These are phyloP conservation scores for Formica exsecta DNA, from an alignment of 1,140 invertebrate genomes.

Conservation along the genomic window DNA sequence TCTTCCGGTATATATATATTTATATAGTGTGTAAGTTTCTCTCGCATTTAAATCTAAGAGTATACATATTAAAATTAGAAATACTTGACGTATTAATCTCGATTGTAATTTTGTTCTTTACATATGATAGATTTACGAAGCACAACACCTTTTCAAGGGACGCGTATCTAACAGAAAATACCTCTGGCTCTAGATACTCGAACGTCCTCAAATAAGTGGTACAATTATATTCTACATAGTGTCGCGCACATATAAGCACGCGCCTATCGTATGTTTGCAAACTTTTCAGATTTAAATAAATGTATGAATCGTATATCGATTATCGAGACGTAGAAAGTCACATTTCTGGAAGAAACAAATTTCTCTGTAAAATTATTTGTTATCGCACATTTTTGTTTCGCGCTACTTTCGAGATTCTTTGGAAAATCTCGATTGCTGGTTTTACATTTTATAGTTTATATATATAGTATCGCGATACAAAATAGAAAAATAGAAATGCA, in stretches of 20 bases:
- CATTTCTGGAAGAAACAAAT: background rate
- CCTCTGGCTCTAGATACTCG: background rate
- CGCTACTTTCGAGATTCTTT: background rate
- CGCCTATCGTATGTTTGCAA: background rate
- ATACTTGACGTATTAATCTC: slow-evolving; percentile 42
- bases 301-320: slow-evolving; percentile 18
- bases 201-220: slow-evolving; percentile 69
- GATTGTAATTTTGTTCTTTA: slow-evolving; percentile 65
- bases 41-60: slow-evolving; percentile 1
- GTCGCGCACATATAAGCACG: background rate
- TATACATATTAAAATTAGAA: slow-evolving; percentile 31
- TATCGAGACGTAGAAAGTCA: background rate
- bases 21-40: slow-evolving; percentile 29
- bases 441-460: background rate
- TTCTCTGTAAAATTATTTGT: slow-evolving; percentile 8
- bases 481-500: background rate
- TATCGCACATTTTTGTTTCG: background rate
- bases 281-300: slow-evolving; percentile 46
- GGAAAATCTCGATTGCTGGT: background rate
- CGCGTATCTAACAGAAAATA: background rate
- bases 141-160: slow-evolving; percentile 36
- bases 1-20: background rate
- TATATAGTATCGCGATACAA: background rate
- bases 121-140: slow-evolving; percentile 55
- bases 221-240: slow-evolving; percentile 61